phyloP scores from a whole-genome alignment of 2,113 vertebrate species.

The Macquaria australasica region DNA sequence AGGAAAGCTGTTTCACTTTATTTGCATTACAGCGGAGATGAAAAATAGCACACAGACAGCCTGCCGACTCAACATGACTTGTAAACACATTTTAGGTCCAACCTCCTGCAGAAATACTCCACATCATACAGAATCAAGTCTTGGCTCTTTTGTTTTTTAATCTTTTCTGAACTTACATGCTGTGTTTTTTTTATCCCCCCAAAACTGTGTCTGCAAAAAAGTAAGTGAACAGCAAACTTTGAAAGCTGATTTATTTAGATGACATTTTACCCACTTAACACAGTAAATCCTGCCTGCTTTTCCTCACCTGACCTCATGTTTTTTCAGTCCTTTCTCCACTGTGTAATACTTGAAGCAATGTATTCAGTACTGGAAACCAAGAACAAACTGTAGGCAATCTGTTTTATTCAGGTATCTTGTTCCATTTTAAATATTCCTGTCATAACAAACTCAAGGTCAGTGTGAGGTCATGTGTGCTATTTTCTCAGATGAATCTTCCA shows the following conservation, averaged over 20 bases:
- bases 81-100: constrained; percentile 33
- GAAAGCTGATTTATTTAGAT: neutral
- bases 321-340: neutral
- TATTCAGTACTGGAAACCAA: neutral
- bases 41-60: constrained; percentile 27
- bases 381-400: neutral
- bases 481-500: neutral
- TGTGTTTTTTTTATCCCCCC: neutral
- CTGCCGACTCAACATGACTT: constrained; percentile 42
- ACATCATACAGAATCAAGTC: neutral
- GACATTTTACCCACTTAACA: neutral
- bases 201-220: constrained; percentile 11
- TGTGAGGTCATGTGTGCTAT: neutral
- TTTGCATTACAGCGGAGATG: constrained; percentile 56
- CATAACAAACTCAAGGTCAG: neutral
- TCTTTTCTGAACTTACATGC: constrained; percentile 16
- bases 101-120: neutral
- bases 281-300: neutral
- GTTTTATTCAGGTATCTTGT: neutral
- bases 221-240: neutral
- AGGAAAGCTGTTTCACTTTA: constrained; percentile 56
- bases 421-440: neutral
- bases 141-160: neutral
- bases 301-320: neutral
- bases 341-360: too few species aligned